A percentile compares a stretch with the other conserved stretches of the same genome.
phyloP scores from a whole-genome alignment of 2,113 vertebrate genomes.

The Sardina pilchardus region DNA sequence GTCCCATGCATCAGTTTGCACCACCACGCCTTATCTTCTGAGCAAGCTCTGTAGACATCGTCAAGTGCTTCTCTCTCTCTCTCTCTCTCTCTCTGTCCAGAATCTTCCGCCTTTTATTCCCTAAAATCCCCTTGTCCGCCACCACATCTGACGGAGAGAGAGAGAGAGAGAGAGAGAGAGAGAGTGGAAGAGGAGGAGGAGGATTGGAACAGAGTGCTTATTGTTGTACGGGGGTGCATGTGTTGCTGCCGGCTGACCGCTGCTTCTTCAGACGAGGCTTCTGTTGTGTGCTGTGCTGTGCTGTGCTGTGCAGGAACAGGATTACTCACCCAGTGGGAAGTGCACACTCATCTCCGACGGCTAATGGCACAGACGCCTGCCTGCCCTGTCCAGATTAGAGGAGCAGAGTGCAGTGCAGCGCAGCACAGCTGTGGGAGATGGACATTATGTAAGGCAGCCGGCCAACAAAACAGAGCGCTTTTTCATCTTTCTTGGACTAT shows the following conservation, averaged over 20 bases:
- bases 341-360: constrained; percentile 36
- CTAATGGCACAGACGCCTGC: constrained; percentile 34
- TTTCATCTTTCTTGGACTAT: not conserved
- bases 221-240: constrained; percentile 25
- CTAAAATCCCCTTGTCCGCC: constrained; percentile 8
- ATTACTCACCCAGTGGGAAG: constrained; percentile 26
- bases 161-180: not conserved
- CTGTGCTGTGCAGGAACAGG: not conserved
- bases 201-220: not conserved
- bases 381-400: constrained; percentile 33
- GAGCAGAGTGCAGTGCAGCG: not conserved
- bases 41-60: constrained; percentile 20
- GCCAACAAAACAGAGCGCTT: not conserved
- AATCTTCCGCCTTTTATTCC: constrained; percentile 33
- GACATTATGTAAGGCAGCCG: constrained; percentile 36
- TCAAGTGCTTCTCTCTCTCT: constrained; percentile 19
- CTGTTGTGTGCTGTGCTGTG: too few relatives aligned
- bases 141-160: constrained; percentile 1
- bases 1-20: not conserved
- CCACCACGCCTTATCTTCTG: not conserved
- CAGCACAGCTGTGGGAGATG: constrained; percentile 13
- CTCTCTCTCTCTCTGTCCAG: constrained; percentile 13
- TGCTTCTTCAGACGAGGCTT: constrained; percentile 7
- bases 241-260: constrained; percentile 9
- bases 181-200: constrained; percentile 2